A percentile compares a stretch with the other conserved stretches of the same genome.
phyloP scores from a whole-genome alignment of 2,113 vertebrate genomes.

The Zapornia atra region DNA sequence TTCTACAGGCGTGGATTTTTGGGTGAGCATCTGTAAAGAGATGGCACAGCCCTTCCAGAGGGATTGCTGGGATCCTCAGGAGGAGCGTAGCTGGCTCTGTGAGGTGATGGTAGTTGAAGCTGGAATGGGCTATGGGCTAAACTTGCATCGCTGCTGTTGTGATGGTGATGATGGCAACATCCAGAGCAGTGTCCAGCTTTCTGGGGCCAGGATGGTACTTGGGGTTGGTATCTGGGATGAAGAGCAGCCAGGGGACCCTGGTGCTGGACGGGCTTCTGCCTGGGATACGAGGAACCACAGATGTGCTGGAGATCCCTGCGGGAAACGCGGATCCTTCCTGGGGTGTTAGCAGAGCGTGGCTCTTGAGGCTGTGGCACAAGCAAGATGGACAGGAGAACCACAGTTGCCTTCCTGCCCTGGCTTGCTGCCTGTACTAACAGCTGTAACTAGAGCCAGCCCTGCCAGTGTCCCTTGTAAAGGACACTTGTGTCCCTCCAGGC shows the following conservation, averaged over 20 bases:
- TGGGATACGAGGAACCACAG: neutral
- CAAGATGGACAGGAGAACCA: neutral
- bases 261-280: accelerated
- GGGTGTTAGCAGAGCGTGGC: neutral
- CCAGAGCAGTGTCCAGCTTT: neutral
- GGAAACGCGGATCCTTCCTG: neutral
- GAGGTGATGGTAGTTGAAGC: neutral
- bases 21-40: neutral
- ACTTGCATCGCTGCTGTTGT: accelerated
- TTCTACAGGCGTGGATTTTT: neutral
- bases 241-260: too few relatives aligned
- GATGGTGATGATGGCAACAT: neutral
- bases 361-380: neutral
- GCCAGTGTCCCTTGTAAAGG: neutral
- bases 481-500: neutral
- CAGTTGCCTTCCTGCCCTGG: neutral
- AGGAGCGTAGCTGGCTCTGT: accelerated
- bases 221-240: neutral
- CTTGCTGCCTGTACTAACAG: neutral
- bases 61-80: neutral
- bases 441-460: neutral
- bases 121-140: neutral
- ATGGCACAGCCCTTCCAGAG: neutral
- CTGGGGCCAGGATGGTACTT: neutral
- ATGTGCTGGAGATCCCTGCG: neutral